Conservation (phyloP, 2,888 invertebrate genomes). For the Synanthedon formicaeformis region DNA sequence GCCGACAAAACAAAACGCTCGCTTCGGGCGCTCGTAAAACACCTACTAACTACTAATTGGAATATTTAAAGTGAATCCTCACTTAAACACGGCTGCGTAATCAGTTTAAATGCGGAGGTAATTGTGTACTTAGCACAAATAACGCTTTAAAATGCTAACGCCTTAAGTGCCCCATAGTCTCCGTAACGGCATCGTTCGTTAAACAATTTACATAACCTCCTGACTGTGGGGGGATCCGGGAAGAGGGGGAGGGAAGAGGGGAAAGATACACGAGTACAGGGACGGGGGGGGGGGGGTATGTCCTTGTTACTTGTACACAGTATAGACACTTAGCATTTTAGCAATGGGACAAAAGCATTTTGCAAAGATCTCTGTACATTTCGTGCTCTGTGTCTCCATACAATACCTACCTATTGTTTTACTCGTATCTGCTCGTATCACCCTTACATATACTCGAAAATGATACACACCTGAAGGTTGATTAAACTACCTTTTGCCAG, state of each 20-base stretch:
- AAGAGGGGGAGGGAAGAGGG: slow-evolving; percentile 2
- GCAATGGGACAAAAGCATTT: slow-evolving; percentile 6
- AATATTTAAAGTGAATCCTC: slow-evolving; percentile 34
- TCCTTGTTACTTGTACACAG: slow-evolving; percentile 5
- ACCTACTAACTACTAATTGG: slow-evolving; percentile 28
- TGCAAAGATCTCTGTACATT: no score
- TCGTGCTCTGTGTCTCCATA: no score
- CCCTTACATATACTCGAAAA: no score
- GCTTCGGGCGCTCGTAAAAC: no score
- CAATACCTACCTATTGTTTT: no score
- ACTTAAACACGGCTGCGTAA: slow-evolving; percentile 28
- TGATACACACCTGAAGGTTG: no score
- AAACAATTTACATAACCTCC: slow-evolving; percentile 55
- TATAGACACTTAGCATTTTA: slow-evolving; percentile 13
- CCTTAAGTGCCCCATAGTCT: slow-evolving; percentile 47
- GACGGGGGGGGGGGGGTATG: slow-evolving; percentile 3
- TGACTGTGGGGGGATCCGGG: slow-evolving; percentile 12
- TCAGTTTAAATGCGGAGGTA: slow-evolving; percentile 54
- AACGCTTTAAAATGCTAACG: slow-evolving; percentile 58
- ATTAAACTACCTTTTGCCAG: no score
- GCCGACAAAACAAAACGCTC: no score
- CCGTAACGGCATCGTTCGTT: slow-evolving; percentile 42
- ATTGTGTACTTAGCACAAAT: slow-evolving; percentile 58
- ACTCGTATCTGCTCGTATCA: no score
- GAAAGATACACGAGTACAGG: background rate